A percentile compares a stretch with the other conserved stretches of the same genome.
phyloP scores from a whole-genome alignment of 2,888 invertebrate genomes.

The Octonoba sinensis region DNA sequence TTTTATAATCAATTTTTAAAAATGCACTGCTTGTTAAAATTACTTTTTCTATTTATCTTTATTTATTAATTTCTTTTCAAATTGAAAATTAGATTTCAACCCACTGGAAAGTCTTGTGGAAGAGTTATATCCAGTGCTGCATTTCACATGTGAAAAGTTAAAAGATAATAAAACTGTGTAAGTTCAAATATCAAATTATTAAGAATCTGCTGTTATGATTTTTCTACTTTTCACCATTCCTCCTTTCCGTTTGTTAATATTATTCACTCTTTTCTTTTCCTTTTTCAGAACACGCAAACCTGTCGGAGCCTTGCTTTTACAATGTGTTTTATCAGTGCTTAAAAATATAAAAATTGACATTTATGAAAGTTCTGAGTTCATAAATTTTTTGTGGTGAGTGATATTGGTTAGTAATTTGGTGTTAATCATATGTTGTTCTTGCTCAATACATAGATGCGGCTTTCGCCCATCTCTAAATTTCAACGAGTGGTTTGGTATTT shows the following conservation, averaged over 20 bases:
- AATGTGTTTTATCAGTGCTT: constrained; percentile 87
- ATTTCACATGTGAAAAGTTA: constrained; percentile 51
- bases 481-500: too few species aligned
- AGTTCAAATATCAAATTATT: too few species aligned
- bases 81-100: constrained; percentile 35
- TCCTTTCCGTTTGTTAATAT: too few species aligned
- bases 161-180: constrained; percentile 18
- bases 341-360: constrained; percentile 73
- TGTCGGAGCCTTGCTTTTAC: constrained; percentile 79
- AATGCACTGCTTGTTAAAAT: too few species aligned
- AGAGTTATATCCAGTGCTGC: constrained; percentile 50
- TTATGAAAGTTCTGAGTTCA: constrained; percentile 49
- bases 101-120: constrained; percentile 49
- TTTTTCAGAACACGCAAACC: not conserved
- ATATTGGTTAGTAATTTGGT: not conserved
- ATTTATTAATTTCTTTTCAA: not conserved
- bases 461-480: too few species aligned
- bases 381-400: constrained; percentile 49
- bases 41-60: not conserved
- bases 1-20: not conserved
- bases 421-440: too few species aligned
- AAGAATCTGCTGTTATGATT: too few species aligned
- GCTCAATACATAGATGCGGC: too few species aligned
- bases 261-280: too few species aligned
- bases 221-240: too few species aligned